phyloP scores from a whole-genome alignment of 2,797 vertebrate species.

The Clarias laeviceps region DNA sequence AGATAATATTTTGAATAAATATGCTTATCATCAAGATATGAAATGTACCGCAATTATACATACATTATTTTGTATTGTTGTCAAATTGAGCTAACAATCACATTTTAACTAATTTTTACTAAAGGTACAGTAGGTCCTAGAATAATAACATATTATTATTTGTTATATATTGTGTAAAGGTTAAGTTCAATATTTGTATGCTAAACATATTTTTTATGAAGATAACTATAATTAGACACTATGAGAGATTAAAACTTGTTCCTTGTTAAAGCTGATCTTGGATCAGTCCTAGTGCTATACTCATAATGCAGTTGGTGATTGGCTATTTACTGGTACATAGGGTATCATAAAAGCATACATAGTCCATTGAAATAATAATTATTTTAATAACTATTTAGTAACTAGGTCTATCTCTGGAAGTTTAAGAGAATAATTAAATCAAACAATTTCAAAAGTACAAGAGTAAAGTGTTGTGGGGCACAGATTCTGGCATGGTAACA shows the following conservation, averaged over 20 bases:
- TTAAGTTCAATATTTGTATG: not conserved
- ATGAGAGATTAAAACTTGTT: not conserved
- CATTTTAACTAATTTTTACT: not conserved
- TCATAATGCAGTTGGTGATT: not conserved
- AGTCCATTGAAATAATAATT: no score
- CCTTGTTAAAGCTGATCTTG: not conserved
- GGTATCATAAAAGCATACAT: not conserved
- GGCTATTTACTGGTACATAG: not conserved
- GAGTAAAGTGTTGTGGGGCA: not conserved
- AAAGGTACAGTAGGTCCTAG: not conserved
- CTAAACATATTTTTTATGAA: not conserved
- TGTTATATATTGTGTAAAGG: no score
- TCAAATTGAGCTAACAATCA: not conserved
- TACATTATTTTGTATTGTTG: not conserved
- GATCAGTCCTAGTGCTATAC: not conserved
- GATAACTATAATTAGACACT: not conserved
- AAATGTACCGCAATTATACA: no score
- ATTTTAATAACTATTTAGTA: no score
- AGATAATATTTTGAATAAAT: no score
- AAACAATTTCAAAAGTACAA: not conserved
- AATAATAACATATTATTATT: no score
- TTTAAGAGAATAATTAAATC: not conserved
- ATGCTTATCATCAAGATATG: no score
- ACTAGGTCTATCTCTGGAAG: not conserved
- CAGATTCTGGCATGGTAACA: not conserved